Base-by-base conservation (phyloP, 2,888 invertebrate species). In the Zygogramma bicolorata region DNA sequence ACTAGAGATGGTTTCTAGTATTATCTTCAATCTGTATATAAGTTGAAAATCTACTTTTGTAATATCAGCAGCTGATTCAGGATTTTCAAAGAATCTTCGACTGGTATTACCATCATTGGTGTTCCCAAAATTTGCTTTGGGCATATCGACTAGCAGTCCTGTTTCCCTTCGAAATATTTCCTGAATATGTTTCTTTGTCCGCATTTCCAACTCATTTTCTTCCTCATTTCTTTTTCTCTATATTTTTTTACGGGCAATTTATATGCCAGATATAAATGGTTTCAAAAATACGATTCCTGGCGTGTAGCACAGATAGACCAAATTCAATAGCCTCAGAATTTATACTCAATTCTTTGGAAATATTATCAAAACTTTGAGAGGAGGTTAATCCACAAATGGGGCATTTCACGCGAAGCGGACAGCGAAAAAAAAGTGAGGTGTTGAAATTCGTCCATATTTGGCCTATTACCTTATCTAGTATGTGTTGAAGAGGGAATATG, bases 1-100 rank as follows among this genome's bases (percentile, higher is more conserved):
- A 70, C 75, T 74, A 53, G 80, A 77, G 38, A 80, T 67, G 4
- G 62, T 66, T 59, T 77, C 68, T 20, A 79, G 61, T 29, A 78
- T 77, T 49, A 72, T n/a, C 61, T 72, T 38, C 6, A 60, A 34
- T 18, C 60, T n/a, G 10, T 31, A 13, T 31, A 60, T 60, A 18
- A 29, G 53, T 3, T 65, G 13, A 3, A n/a, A 2, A 65, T 29
- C 46, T 8, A 62, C 15, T 8, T 31, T 53, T 10, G 31, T 46
- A 3, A 46, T 68, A 29, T 29, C 18, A 3, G 65, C 7, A 4
- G 49, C 20, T 15, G n/a, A 4, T 49, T 65, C 29, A 3, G 53
- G 53, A 49, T 65, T 20, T 27, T 13, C 49, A 49, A 65, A 49
- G 53, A 65, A 65, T 0, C 25, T 49, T 27, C 65, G 27, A 25